Evolutionary conservation across 1,140 invertebrate genomes (phyloP).

Genomic region (Coenobita brevimanus): DNA sequence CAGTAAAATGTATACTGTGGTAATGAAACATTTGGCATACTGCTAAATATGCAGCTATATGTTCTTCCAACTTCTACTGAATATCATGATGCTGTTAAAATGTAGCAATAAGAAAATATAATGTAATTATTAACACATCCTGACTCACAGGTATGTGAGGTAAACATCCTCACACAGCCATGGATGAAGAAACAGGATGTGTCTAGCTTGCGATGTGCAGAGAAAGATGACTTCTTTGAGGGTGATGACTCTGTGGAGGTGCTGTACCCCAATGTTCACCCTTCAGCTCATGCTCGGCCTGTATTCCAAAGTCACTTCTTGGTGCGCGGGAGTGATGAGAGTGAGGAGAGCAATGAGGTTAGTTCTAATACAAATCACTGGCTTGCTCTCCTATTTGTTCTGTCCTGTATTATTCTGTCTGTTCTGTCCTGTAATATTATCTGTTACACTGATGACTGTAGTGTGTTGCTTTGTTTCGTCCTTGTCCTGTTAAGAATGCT

Average conservation of each 20-base stretch:
- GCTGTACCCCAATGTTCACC: constrained; percentile 35
- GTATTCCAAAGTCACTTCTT: constrained; percentile 48
- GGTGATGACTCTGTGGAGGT: constrained; percentile 57
- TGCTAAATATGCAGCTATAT: no score
- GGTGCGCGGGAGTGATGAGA: constrained; percentile 41
- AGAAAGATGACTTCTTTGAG: constrained; percentile 49
- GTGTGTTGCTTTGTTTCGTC: no score
- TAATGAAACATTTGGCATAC: no score
- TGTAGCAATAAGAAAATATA: no score
- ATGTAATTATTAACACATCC: not conserved
- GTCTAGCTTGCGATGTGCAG: constrained; percentile 44
- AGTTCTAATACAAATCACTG: not conserved
- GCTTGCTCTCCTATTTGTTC: not conserved
- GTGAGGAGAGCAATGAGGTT: constrained; percentile 61
- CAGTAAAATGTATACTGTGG: no score
- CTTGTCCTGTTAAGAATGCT: no score
- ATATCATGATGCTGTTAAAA: no score
- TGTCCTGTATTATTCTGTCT: not conserved
- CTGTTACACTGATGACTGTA: no score
- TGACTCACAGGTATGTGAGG: constrained; percentile 47
- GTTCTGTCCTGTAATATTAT: no score
- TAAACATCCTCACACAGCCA: constrained; percentile 34
- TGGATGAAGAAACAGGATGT: constrained; percentile 42
- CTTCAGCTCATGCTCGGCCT: constrained; percentile 49
- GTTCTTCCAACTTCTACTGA: no score